These are phyloP conservation scores for Diplodus sargus DNA, from an alignment of 2,797 vertebrate species.

Conservation along the genomic window DNA sequence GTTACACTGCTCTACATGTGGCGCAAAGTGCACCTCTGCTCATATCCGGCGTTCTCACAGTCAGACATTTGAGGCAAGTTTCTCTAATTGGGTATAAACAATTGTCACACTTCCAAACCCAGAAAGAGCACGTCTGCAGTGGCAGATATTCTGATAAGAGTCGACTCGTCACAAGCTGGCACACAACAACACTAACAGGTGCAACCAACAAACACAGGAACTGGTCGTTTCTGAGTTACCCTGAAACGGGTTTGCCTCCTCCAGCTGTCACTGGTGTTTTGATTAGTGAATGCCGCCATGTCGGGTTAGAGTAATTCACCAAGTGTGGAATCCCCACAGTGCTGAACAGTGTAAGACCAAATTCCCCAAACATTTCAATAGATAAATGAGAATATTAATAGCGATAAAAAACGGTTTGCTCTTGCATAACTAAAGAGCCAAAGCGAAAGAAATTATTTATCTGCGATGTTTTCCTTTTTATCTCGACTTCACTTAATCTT, in stretches of 20 bases:
- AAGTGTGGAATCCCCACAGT: slow-evolving; percentile 1
- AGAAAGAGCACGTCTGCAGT: slow-evolving; percentile 51
- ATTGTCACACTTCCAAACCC: slow-evolving; percentile 47
- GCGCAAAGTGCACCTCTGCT: slow-evolving; percentile 64
- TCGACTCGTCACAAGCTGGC: slow-evolving; percentile 56
- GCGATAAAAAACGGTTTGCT: neutral
- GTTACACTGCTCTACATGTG: slow-evolving; percentile 60
- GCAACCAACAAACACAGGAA: slow-evolving; percentile 73
- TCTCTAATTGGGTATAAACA: slow-evolving; percentile 47
- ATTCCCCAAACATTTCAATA: neutral
- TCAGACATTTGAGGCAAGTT: slow-evolving; percentile 36
- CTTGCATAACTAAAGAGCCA: neutral
- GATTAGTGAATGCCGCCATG: slow-evolving; percentile 13
- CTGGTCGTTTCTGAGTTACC: slow-evolving; percentile 53
- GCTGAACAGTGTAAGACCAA: neutral
- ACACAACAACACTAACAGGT: slow-evolving; percentile 70
- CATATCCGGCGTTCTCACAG: slow-evolving; percentile 51
- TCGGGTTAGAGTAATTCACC: neutral
- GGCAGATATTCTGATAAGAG: slow-evolving; percentile 76
- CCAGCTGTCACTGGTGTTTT: slow-evolving; percentile 44
- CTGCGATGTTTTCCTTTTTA: neutral
- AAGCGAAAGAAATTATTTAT: neutral
- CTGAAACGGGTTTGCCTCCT: slow-evolving; percentile 46
- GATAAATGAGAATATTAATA: neutral
- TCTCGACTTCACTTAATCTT: neutral